These are phyloP conservation scores for Lochmaea capreae DNA, from an alignment of 2,888 invertebrate species.

Conservation along the genomic window DNA sequence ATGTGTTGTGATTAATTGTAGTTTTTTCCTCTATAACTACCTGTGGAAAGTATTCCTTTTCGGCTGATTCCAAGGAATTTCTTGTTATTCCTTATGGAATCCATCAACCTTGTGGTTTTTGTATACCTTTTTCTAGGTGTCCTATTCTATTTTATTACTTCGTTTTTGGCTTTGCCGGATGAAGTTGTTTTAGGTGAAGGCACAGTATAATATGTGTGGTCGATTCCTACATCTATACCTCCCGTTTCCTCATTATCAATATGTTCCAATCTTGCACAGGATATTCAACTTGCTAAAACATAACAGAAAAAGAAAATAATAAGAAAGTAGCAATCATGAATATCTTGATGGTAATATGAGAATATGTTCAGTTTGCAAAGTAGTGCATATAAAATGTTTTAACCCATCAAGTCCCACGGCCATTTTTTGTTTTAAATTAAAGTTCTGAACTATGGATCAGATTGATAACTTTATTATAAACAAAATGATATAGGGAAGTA, in stretches of 20 bases:
- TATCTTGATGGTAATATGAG: background rate
- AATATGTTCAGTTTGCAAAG: background rate
- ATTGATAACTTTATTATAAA: no score
- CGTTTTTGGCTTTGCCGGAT: background rate
- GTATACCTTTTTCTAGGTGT: background rate
- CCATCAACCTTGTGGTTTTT: background rate
- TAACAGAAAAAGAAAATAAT: background rate
- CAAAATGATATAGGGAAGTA: no score
- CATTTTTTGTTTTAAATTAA: no score
- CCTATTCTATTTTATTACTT: background rate
- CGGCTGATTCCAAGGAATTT: no score
- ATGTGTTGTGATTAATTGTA: background rate
- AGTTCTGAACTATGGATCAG: no score
- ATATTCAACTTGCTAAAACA: background rate
- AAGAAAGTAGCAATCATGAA: background rate
- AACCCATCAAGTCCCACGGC: no score
- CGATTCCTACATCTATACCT: background rate
- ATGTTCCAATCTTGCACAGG: background rate
- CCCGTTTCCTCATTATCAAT: background rate
- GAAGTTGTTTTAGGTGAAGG: slow-evolving; percentile 1
- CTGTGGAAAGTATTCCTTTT: background rate
- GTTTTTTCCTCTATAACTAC: background rate
- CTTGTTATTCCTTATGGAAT: no score
- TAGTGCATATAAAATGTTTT: background rate
- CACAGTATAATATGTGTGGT: background rate